Evolutionary conservation across 2,888 invertebrate species (phyloP).

Genomic region (Apamea sordens): DNA sequence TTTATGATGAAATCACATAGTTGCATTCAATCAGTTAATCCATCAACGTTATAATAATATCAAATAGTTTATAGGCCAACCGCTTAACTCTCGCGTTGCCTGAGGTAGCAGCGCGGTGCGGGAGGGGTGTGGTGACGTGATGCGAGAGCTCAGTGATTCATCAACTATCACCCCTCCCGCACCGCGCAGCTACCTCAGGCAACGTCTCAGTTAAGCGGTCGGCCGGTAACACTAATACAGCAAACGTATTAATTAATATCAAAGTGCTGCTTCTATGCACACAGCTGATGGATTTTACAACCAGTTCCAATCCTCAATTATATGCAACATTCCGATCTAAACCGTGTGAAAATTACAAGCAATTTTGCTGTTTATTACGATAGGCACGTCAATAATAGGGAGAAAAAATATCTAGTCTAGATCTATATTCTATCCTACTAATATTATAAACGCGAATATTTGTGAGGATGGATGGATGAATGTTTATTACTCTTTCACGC

Average conservation of each 20-base stretch:
- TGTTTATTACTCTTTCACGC: too few relatives aligned
- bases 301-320: slow-evolving; percentile 21
- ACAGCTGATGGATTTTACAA: slow-evolving; percentile 23
- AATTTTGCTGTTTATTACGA: slow-evolving; percentile 16
- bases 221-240: background rate
- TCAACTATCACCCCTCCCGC: too few relatives aligned
- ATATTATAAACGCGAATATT: too few relatives aligned
- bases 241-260: slow-evolving; percentile 17
- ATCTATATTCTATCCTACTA: too few relatives aligned
- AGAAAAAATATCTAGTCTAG: too few relatives aligned
- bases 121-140: too few relatives aligned
- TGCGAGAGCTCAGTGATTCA: too few relatives aligned
- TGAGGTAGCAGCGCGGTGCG: too few relatives aligned
- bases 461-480: too few relatives aligned
- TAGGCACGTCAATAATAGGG: background rate
- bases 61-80: background rate
- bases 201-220: too few relatives aligned
- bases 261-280: slow-evolving; percentile 19
- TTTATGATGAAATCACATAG: background rate
- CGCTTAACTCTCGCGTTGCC: too few relatives aligned
- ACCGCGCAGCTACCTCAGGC: too few relatives aligned
- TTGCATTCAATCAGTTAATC: slow-evolving; percentile 19
- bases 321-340: slow-evolving; percentile 40
- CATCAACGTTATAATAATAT: background rate
- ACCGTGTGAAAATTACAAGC: slow-evolving; percentile 30